A percentile compares a stretch with the other conserved stretches of the same genome.
Conservation (phyloP, 2,888 invertebrate species). For the Melitaea athalia region DNA sequence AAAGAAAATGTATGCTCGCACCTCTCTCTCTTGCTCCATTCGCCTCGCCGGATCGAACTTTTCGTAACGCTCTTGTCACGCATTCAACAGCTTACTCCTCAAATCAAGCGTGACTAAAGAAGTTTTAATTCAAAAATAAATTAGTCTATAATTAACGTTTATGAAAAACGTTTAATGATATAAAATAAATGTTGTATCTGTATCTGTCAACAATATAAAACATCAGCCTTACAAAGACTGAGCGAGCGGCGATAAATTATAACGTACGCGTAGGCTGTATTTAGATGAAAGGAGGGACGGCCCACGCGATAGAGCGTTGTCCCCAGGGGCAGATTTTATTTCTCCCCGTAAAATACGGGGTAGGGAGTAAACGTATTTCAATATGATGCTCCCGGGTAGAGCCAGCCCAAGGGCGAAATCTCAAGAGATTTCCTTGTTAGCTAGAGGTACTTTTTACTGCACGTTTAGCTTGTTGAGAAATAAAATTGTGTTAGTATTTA, state of each 20-base stretch:
- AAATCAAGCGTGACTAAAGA: too few relatives aligned
- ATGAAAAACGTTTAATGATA: too few relatives aligned
- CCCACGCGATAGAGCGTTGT: conserved; percentile 10
- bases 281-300: neutral
- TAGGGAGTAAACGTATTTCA: conserved; percentile 14
- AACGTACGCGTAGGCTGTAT: conserved; percentile 14
- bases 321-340: conserved; percentile 7
- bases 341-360: neutral
- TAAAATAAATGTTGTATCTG: too few relatives aligned
- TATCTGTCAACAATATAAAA: neutral
- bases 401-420: too few relatives aligned
- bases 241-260: conserved; percentile 13
- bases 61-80: too few relatives aligned
- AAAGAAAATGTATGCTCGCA: too few relatives aligned
- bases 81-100: too few relatives aligned
- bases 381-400: conserved; percentile 10
- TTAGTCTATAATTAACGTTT: too few relatives aligned
- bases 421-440: neutral
- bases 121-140: too few relatives aligned
- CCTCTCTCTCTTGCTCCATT: too few relatives aligned
- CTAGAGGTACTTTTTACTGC: neutral
- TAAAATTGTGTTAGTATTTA: too few relatives aligned
- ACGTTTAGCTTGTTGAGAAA: neutral
- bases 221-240: neutral
- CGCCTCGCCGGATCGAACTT: too few relatives aligned